Evolutionary conservation across 2,797 vertebrate species (phyloP).

Genomic region (Pipistrellus nathusii): DNA sequence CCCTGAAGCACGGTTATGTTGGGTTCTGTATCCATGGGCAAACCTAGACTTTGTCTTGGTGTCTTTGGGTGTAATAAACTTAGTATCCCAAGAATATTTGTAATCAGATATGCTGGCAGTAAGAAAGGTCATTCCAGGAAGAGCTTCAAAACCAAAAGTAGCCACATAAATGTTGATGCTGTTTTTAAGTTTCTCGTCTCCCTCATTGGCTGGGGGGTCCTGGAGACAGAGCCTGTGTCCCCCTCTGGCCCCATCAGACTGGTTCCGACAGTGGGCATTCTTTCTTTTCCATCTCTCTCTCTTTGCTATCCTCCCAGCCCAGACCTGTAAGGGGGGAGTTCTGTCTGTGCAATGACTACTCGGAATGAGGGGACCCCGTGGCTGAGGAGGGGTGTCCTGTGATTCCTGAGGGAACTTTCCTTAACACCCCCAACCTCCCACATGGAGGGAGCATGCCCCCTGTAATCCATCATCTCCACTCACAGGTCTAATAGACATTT

Average conservation of each 20-base stretch:
- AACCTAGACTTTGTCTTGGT: neutral
- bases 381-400: neutral
- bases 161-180: neutral
- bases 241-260: neutral
- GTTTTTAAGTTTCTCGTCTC: neutral
- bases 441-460: neutral
- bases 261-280: neutral
- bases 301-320: neutral
- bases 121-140: slow-evolving; percentile 3
- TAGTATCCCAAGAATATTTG: neutral
- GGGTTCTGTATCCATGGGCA: neutral
- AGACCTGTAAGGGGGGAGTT: neutral
- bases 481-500: neutral
- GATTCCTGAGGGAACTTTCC: neutral
- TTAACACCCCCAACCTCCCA: neutral
- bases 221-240: neutral
- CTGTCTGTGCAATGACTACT: neutral
- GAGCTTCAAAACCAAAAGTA: neutral
- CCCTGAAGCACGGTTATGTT: neutral
- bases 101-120: too few relatives aligned
- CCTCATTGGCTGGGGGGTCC: neutral
- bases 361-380: accelerated
- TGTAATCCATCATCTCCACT: accelerated
- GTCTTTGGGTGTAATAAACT: neutral
- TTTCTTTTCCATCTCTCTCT: neutral